Evolutionary conservation across 2,797 vertebrate species (phyloP).

Genomic region (Dendrocincla tyrannina): DNA sequence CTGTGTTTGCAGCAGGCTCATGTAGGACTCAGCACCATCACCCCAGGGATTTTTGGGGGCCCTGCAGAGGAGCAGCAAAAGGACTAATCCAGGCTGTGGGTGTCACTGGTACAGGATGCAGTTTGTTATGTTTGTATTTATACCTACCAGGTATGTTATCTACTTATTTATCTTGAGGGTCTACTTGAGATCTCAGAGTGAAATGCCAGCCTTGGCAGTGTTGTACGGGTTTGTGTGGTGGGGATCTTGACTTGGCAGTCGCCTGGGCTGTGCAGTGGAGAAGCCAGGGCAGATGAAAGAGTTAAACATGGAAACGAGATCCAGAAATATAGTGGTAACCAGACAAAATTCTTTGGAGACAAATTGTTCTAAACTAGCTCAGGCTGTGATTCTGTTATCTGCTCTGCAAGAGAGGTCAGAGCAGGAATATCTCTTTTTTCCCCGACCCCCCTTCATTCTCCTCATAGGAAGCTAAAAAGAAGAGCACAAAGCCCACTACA

Average conservation of each 20-base stretch:
- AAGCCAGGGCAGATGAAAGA: background rate
- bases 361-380: conserved; percentile 54
- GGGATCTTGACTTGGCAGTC: background rate
- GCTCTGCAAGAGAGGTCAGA: conserved; percentile 44
- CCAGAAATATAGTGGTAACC: background rate
- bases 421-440: background rate
- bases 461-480: conserved; percentile 23
- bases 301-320: conserved; percentile 45
- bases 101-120: background rate
- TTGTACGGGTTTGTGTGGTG: background rate
- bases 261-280: background rate
- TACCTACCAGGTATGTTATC: background rate
- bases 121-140: background rate
- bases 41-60: background rate
- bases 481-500: conserved; percentile 29
- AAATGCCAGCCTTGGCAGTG: fast-evolving
- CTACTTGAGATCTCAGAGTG: background rate
- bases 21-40: background rate
- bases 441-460: background rate
- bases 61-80: background rate
- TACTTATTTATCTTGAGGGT: background rate
- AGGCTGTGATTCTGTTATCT: conserved; percentile 46
- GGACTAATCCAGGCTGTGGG: background rate
- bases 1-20: fast-evolving
- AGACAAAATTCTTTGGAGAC: conserved; percentile 31